Evolutionary conservation across 2,113 vertebrate species (phyloP), one percentile per base, ranked within the genome.

Genomic region (Corapipo altera): DNA sequence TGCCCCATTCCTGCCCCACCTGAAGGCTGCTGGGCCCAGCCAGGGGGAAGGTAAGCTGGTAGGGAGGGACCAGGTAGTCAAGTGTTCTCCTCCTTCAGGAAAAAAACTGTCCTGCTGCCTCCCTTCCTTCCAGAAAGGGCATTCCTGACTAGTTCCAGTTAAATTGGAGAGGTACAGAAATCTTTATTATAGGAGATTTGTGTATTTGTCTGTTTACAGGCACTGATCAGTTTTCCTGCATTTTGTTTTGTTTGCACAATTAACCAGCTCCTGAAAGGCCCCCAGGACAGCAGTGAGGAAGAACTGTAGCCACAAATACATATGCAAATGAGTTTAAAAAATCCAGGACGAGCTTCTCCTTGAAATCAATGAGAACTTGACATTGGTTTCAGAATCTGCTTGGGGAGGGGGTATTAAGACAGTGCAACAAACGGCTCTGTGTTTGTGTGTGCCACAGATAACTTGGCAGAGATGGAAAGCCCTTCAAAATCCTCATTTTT

Each of bases 1-100:
- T 30, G n/a, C 37, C 22, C 15, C 0, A 0, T 5, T 37, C 15
- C 80, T 0, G 0, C 33, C 26, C 43, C 57, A 27, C 23, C 39
- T 32, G 54, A 37, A 37, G 39, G 81, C 81, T 87, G 43, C 51
- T 51, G 62, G 66, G 33, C 54, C 80, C 37, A 7, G 20, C 59
- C 2, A 4, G 16, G 20, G 51, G 65, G 44, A 65, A 32, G 14
- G 62, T 39, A 41, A n/a, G 14, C 49, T 61, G 46, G 17, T 64
- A 27, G 41, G 33, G 32, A 44, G 20, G 35, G 43, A 92, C 44
- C 54, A 61, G 1, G 1, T 19, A 61, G 44, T n/a, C 41, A 41
- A 32, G 28, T n/a, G 57, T 43, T 61, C 43, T 71, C 17, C 52
- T 87, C 54, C 28, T 35, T 33, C 30, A 39, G 39, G 27, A 5